These are phyloP conservation scores for Synanthedon andrenaeformis DNA, from an alignment of 2,888 invertebrate species.

Conservation along the genomic window DNA sequence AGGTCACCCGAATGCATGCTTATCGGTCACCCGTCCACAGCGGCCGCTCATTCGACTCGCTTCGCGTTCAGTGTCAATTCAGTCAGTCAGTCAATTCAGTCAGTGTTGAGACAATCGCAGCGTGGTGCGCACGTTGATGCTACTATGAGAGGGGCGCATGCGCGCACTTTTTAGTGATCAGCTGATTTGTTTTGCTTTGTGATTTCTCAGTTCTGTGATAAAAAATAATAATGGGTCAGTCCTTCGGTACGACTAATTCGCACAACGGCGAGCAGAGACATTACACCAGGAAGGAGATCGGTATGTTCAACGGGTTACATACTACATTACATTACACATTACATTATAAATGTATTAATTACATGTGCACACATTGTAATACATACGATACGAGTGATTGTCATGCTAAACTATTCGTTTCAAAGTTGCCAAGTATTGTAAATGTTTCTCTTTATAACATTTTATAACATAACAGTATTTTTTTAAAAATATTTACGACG, in stretches of 20 bases:
- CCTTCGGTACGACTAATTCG: conserved; percentile 60
- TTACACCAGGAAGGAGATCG: conserved; percentile 58
- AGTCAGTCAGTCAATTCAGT: conserved; percentile 1
- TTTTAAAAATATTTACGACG: no score
- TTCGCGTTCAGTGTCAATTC: not conserved
- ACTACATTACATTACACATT: not conserved
- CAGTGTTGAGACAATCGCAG: conserved; percentile 9
- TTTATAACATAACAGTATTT: no score
- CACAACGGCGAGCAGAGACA: conserved; percentile 54
- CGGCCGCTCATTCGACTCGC: not conserved
- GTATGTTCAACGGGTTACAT: conserved; percentile 31
- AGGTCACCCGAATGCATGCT: conserved; percentile 15
- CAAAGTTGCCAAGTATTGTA: no score
- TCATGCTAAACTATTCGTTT: no score
- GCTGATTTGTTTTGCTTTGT: conserved; percentile 33
- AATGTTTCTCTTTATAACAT: no score
- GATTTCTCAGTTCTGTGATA: conserved; percentile 41
- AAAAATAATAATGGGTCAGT: conserved; percentile 51
- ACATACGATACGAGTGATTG: no score
- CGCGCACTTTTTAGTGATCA: conserved; percentile 33
- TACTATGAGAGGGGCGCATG: conserved; percentile 32
- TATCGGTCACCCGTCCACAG: conserved; percentile 12
- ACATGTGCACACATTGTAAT: no score
- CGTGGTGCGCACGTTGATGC: conserved; percentile 11
- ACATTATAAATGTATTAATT: not conserved